phyloP scores from a whole-genome alignment of 1,140 invertebrate genomes.

The Vanessa atalanta region DNA sequence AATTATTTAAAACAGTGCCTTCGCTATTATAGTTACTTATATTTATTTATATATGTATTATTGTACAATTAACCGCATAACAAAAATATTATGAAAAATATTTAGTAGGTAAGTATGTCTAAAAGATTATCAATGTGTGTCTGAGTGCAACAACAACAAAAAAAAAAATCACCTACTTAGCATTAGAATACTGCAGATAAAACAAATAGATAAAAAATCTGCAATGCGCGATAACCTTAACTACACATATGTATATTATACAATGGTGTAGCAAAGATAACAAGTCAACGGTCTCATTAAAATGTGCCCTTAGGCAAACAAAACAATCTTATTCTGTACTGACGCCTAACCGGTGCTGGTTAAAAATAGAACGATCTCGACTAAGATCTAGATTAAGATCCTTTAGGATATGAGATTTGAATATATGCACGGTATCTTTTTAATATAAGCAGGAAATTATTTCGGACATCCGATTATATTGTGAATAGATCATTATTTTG shows the following conservation, averaged over 20 bases:
- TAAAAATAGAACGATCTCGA: conserved; percentile 26
- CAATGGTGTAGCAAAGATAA: conserved; percentile 9
- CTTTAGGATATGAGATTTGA: background rate
- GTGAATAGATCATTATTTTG: no score
- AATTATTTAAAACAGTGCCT: no score
- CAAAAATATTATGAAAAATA: no score
- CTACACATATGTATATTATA: background rate
- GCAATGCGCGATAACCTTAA: background rate
- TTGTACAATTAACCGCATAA: no score
- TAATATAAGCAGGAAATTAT: no score
- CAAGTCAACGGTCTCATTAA: conserved; percentile 34
- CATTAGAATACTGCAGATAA: background rate
- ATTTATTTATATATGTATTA: no score
- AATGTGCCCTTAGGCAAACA: conserved; percentile 31
- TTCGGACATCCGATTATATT: no score
- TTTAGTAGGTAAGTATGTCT: no score
- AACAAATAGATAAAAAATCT: background rate
- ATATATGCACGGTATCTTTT: no score
- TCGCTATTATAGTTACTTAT: no score
- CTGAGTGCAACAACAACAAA: no score
- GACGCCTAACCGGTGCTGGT: conserved; percentile 4
- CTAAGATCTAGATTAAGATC: background rate
- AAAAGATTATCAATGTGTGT: no score
- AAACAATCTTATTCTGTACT: conserved; percentile 20
- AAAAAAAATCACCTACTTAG: background rate